These are phyloP conservation scores for Apocheima hispidaria DNA, from an alignment of 2,888 invertebrate species.

Conservation along the genomic window DNA sequence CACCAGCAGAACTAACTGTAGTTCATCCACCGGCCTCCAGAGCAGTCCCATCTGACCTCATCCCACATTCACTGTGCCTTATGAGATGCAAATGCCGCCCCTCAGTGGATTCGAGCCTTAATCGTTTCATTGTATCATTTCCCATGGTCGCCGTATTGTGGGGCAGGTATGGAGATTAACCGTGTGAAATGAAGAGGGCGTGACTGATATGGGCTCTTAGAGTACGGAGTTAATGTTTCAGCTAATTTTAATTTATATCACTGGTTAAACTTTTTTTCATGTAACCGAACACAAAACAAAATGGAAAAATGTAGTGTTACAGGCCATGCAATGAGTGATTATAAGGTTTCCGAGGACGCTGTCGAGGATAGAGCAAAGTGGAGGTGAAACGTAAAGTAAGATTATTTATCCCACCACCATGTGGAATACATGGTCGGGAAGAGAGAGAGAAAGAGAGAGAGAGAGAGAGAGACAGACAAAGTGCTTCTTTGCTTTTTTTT, in stretches of 20 bases:
- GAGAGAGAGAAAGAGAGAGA: no score
- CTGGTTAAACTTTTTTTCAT: no score
- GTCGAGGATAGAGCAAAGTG: no score
- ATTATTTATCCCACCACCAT: no score
- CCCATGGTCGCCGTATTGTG: constrained; percentile 28
- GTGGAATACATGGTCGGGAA: no score
- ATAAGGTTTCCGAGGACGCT: no score
- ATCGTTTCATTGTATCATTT: constrained; percentile 49
- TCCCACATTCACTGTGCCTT: constrained; percentile 53
- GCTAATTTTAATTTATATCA: neutral
- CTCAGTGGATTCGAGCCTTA: constrained; percentile 47
- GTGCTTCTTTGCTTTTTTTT: no score
- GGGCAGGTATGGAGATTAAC: constrained; percentile 14
- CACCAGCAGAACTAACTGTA: neutral
- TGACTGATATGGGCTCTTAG: neutral
- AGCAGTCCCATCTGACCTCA: constrained; percentile 42
- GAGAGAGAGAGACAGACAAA: no score
- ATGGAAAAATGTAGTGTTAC: no score
- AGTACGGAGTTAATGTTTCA: neutral
- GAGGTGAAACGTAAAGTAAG: no score
- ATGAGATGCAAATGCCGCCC: constrained; percentile 55
- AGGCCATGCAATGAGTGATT: no score
- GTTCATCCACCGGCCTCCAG: constrained; percentile 5
- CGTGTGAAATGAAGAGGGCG: neutral
- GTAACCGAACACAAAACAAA: no score